phyloP scores from a whole-genome alignment of 2,797 vertebrate species.

The Tapera naevia region DNA sequence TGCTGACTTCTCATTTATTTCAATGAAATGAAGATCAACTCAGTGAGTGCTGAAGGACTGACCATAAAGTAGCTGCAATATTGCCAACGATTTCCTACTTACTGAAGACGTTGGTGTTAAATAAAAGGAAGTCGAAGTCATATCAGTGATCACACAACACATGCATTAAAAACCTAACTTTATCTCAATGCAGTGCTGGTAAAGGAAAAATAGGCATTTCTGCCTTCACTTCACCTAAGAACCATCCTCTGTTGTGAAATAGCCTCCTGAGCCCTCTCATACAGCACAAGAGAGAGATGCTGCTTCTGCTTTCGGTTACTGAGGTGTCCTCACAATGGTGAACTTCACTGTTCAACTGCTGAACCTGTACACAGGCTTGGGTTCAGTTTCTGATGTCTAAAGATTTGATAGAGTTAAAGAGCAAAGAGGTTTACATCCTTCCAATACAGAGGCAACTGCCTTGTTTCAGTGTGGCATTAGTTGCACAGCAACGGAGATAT shows the following conservation, averaged over 20 bases:
- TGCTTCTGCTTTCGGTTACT: background rate
- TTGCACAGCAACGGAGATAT: slow-evolving; percentile 44
- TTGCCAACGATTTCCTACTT: background rate
- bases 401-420: slow-evolving; percentile 5
- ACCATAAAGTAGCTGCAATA: background rate
- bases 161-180: background rate
- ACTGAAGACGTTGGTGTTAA: background rate
- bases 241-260: background rate
- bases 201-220: background rate
- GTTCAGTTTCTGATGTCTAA: background rate
- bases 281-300: background rate
- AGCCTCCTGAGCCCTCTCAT: background rate
- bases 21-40: background rate
- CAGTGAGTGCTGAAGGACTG: background rate
- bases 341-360: background rate
- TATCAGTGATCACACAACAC: background rate
- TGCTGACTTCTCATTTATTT: background rate
- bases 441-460: background rate
- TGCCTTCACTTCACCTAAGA: background rate
- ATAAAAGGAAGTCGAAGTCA: background rate
- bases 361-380: background rate
- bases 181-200: background rate
- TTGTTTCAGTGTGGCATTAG: slow-evolving; percentile 32
- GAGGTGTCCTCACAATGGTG: background rate
- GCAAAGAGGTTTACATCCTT: slow-evolving; percentile 51